phyloP scores from a whole-genome alignment of 2,888 invertebrate genomes.

The Xestia rhomboidea region DNA sequence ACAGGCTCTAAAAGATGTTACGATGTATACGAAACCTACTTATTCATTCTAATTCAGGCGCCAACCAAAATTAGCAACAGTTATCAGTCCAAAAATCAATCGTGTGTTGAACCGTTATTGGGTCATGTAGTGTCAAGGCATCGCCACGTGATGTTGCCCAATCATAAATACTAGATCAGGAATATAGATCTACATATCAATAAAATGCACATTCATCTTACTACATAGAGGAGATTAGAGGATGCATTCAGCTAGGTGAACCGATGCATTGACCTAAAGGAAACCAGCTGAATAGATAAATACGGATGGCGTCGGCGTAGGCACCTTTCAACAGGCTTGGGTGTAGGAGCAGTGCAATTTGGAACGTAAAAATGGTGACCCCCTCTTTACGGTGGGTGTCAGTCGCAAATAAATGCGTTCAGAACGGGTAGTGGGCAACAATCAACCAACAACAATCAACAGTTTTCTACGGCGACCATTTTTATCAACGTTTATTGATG shows the following conservation, averaged over 20 bases:
- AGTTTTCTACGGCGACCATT: too few species aligned
- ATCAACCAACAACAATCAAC: too few species aligned
- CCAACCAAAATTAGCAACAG: conserved; percentile 40
- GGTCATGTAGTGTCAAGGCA: conserved; percentile 57
- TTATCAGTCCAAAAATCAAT: conserved; percentile 55
- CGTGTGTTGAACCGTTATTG: conserved; percentile 37
- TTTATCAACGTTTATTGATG: too few species aligned
- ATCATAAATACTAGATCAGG: conserved; percentile 54
- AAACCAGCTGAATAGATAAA: conserved; percentile 21
- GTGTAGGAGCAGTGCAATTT: conserved; percentile 22
- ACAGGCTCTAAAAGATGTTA: background rate
- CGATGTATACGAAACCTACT: background rate
- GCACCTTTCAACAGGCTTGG: conserved; percentile 23
- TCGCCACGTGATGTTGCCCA: conserved; percentile 37
- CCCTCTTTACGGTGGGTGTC: conserved; percentile 15
- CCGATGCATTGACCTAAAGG: conserved; percentile 43
- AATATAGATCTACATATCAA: conserved; percentile 31
- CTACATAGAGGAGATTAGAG: conserved; percentile 5
- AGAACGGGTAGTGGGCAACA: background rate
- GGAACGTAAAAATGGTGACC: conserved; percentile 13
- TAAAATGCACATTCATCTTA: conserved; percentile 1
- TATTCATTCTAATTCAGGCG: conserved; percentile 33
- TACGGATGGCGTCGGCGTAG: conserved; percentile 37
- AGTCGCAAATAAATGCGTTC: background rate
- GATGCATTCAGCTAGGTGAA: conserved; percentile 10